Percentiles rank a stretch among this genome's conserved stretches.
phyloP scores from a whole-genome alignment of 2,888 invertebrate species.

The Dynastes grantii region DNA sequence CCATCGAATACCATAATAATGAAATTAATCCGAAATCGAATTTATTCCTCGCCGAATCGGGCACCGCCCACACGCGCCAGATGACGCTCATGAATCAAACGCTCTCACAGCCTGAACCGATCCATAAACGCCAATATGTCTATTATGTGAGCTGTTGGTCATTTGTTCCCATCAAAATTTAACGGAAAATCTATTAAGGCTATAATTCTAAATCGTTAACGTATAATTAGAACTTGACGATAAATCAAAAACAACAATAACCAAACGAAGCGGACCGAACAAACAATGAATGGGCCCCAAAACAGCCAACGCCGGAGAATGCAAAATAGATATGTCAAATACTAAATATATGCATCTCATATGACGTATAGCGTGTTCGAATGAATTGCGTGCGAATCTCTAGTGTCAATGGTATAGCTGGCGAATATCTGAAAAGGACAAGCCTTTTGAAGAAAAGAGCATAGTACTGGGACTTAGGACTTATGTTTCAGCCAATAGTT shows the following conservation, averaged over 20 bases:
- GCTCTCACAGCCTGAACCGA: conserved; percentile 22
- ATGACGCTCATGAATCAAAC: conserved; percentile 41
- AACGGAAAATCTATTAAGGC: conserved; percentile 46
- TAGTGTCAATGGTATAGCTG: no score
- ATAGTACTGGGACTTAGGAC: no score
- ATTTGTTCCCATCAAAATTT: conserved; percentile 42
- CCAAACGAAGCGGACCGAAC: conserved; percentile 15
- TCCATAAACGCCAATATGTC: conserved; percentile 44
- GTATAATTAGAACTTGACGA: conserved; percentile 41
- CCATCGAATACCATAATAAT: not conserved
- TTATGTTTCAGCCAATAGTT: no score
- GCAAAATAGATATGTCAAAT: not conserved
- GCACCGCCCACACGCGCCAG: conserved; percentile 16
- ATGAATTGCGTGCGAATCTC: no score
- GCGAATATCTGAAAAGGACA: no score
- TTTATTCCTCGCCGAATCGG: conserved; percentile 17
- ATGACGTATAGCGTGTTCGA: not conserved
- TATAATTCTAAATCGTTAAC: conserved; percentile 47
- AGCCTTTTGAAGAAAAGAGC: no score
- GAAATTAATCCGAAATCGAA: conserved; percentile 32
- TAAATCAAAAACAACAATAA: conserved; percentile 45
- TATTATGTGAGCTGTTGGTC: conserved; percentile 30
- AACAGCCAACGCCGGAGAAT: conserved; percentile 6
- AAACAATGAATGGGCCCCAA: not conserved
- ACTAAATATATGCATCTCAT: not conserved